phyloP scores from a whole-genome alignment of 2,888 invertebrate species.

The Theretra japonica region DNA sequence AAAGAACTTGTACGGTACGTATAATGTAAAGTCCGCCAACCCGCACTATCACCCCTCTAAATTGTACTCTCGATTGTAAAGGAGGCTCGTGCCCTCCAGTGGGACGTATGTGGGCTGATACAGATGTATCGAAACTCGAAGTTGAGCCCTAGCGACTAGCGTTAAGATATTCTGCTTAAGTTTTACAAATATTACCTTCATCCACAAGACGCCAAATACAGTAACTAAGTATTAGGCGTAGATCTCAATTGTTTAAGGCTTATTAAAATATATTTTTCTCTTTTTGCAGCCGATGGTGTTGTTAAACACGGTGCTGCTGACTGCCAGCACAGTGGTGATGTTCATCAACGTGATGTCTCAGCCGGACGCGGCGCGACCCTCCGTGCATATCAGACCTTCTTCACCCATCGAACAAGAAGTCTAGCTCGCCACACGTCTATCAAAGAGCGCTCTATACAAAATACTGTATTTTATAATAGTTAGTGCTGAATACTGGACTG shows the following conservation, averaged over 20 bases:
- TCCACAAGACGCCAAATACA: no score
- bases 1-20: no score
- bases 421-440: slow-evolving; percentile 24
- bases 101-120: no score
- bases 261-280: not conserved
- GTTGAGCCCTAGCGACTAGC: no score
- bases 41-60: no score
- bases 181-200: no score
- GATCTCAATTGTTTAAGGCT: not conserved
- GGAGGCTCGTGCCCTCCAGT: no score
- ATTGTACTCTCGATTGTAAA: no score
- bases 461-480: not conserved
- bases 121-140: no score
- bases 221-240: no score
- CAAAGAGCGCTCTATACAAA: not conserved
- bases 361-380: slow-evolving; percentile 50
- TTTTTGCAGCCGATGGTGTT: slow-evolving; percentile 54
- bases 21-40: no score
- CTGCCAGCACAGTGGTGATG: slow-evolving; percentile 53
- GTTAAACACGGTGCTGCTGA: slow-evolving; percentile 48
- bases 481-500: not conserved
- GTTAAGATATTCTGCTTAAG: no score
- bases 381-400: slow-evolving; percentile 37
- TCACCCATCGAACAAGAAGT: slow-evolving; percentile 41
- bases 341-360: slow-evolving; percentile 55